These are phyloP conservation scores for Passer montanus DNA, from an alignment of 2,113 vertebrate genomes.

Conservation along the genomic window DNA sequence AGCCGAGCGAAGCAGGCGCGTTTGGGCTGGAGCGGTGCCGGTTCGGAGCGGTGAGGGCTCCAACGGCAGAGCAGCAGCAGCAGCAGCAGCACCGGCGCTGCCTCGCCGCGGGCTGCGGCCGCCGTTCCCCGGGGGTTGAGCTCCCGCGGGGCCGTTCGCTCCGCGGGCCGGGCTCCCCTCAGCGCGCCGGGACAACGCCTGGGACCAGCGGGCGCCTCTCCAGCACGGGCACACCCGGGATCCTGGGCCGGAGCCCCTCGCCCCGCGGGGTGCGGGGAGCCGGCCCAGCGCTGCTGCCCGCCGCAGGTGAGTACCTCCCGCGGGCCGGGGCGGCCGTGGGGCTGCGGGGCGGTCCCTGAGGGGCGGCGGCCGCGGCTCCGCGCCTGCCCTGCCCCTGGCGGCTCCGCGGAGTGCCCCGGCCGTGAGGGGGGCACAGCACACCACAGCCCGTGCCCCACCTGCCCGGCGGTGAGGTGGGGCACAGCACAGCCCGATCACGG, in stretches of 20 bases:
- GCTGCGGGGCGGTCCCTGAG: too few relatives aligned
- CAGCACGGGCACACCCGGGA: neutral
- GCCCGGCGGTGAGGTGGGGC: too few relatives aligned
- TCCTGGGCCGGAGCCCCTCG: neutral
- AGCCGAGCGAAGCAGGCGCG: neutral
- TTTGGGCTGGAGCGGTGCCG: neutral
- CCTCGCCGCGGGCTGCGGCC: neutral
- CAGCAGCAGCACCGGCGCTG: neutral
- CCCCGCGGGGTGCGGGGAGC: neutral
- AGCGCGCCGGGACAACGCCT: neutral
- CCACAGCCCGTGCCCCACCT: too few relatives aligned
- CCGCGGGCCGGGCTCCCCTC: neutral
- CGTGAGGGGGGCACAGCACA: neutral
- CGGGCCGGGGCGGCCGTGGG: neutral
- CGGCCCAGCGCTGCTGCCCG: neutral
- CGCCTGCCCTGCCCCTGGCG: too few relatives aligned
- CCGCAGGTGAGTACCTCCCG: neutral
- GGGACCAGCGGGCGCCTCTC: neutral
- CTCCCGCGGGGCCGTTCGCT: neutral
- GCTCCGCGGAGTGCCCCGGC: too few relatives aligned
- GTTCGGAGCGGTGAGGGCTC: neutral
- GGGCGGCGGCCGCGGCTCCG: neutral
- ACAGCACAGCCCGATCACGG: too few relatives aligned
- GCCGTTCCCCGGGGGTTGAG: neutral
- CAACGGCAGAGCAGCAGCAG: neutral